phyloP scores from a whole-genome alignment of 2,797 vertebrate species.

The Eulemur coronatus region DNA sequence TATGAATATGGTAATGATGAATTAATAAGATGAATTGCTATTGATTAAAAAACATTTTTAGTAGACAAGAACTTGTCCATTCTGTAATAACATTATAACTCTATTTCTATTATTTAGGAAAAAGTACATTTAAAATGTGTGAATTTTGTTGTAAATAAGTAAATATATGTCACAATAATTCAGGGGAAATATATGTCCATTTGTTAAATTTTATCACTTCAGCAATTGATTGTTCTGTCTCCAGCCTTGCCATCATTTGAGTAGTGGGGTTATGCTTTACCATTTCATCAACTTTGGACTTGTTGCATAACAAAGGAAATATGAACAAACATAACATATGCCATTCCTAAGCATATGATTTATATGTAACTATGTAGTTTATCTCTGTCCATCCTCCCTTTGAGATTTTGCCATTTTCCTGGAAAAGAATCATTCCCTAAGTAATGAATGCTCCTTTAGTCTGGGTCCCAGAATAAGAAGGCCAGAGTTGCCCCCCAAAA shows the following conservation, averaged over 20 bases:
- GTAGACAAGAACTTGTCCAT: not conserved
- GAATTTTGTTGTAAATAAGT: not conserved
- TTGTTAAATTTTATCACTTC: not conserved
- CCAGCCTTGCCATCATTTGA: not conserved
- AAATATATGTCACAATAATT: not conserved
- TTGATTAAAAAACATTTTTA: not conserved
- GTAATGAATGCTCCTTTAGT: not conserved
- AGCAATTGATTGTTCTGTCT: not conserved
- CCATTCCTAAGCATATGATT: not conserved
- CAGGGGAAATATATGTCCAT: not conserved
- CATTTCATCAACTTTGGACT: not conserved
- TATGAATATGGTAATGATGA: not conserved
- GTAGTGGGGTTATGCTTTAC: not conserved
- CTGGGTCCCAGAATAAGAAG: not conserved
- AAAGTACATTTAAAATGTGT: not conserved
- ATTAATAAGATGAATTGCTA: not conserved
- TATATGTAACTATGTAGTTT: not conserved
- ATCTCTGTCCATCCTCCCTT: not conserved
- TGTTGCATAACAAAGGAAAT: not conserved
- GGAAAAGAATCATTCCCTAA: not conserved
- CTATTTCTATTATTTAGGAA: not conserved
- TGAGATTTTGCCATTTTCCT: not conserved
- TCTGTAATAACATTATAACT: not conserved
- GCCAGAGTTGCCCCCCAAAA: not conserved
- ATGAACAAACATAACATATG: not conserved